These are phyloP conservation scores for Rhyacophila evoluta DNA, from an alignment of 2,888 invertebrate species.

Conservation along the genomic window DNA sequence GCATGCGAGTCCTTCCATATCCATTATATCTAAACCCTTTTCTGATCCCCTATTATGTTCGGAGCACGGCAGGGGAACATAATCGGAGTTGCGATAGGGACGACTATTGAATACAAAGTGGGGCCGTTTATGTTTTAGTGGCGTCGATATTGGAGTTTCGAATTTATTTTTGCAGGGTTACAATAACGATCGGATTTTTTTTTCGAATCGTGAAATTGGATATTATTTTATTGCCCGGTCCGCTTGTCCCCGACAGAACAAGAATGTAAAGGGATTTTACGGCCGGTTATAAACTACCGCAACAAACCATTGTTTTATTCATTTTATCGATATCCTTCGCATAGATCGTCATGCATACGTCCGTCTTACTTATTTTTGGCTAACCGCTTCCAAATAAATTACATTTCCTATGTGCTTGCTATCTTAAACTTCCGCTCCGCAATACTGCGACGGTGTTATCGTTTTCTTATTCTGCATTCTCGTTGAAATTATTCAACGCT, in stretches of 20 bases:
- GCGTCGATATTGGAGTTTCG: conserved; percentile 37
- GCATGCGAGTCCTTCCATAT: conserved; percentile 39
- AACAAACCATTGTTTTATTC: conserved; percentile 31
- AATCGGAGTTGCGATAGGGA: conserved; percentile 47
- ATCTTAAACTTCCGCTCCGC: neutral
- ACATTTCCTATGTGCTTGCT: conserved; percentile 9
- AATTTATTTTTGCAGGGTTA: conserved; percentile 42
- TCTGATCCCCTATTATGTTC: conserved; percentile 48
- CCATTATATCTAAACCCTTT: conserved; percentile 45
- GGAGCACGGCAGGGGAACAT: conserved; percentile 36
- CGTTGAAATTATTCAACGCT: conserved; percentile 3
- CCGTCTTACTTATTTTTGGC: conserved; percentile 3
- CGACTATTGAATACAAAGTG: conserved; percentile 51
- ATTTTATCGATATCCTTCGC: conserved; percentile 32
- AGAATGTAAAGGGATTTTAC: conserved; percentile 41
- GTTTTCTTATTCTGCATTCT: conserved; percentile 17
- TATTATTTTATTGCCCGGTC: conserved; percentile 48
- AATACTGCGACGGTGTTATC: neutral
- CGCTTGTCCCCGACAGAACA: conserved; percentile 33
- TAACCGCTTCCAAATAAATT: conserved; percentile 12
- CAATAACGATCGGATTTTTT: conserved; percentile 33
- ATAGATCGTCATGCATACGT: conserved; percentile 24
- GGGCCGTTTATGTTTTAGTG: conserved; percentile 46
- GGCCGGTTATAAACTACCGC: conserved; percentile 32
- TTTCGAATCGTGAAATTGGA: conserved; percentile 42